These are phyloP conservation scores for Oryzias curvinotus DNA, from an alignment of 2,113 vertebrate species.

Conservation along the genomic window DNA sequence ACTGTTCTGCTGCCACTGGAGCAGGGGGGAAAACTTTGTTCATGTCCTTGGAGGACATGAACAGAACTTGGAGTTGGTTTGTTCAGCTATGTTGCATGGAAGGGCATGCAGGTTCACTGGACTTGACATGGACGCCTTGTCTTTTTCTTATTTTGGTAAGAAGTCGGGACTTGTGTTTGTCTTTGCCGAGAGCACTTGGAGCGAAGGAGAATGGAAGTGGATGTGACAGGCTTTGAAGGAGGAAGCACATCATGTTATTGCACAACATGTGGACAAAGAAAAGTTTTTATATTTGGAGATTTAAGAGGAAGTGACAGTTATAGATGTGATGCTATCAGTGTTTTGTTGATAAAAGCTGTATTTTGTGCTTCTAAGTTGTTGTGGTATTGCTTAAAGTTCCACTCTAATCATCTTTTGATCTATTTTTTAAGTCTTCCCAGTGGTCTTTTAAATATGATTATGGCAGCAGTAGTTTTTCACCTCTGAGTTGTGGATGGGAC, in stretches of 20 bases:
- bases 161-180: constrained; percentile 19
- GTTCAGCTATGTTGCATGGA: constrained; percentile 12
- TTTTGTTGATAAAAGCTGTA: neutral
- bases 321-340: neutral
- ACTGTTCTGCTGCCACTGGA: constrained; percentile 22
- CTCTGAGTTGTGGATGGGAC: too few relatives aligned
- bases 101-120: neutral
- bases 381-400: too few relatives aligned
- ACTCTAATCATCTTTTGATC: too few relatives aligned
- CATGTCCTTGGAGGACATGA: constrained; percentile 17
- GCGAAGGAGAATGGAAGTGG: constrained; percentile 29
- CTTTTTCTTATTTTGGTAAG: constrained; percentile 15
- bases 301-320: neutral
- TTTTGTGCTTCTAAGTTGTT: neutral
- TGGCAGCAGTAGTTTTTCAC: too few relatives aligned
- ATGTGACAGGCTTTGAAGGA: constrained; percentile 34
- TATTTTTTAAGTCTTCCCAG: too few relatives aligned
- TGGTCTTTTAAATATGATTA: too few relatives aligned
- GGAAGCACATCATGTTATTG: constrained; percentile 13
- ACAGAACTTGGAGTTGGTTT: constrained; percentile 13
- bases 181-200: constrained; percentile 18
- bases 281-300: neutral
- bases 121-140: constrained; percentile 19
- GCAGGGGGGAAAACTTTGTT: constrained; percentile 17
- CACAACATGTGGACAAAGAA: neutral